Evolutionary conservation across 2,113 vertebrate species (phyloP), one percentile per base, ranked within the genome.

Genomic region (Bostrychus sinensis): DNA sequence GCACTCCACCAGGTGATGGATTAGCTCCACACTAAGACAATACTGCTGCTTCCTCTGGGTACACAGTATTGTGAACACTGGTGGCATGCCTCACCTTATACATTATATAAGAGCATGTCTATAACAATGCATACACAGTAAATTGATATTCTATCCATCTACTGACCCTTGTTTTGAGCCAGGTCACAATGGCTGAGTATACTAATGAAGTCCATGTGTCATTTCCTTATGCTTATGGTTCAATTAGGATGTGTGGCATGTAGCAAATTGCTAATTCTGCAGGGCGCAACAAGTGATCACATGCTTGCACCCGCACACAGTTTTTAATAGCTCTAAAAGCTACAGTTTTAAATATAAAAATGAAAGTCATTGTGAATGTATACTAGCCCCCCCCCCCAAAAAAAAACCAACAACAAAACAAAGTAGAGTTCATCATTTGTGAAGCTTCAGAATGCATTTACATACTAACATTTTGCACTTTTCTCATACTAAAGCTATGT

Each of bases 1-100:
- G 72, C 72, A 72, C 65, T 75, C 19, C 30, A 70, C 57, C 39
- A 62, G 72, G 61, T 81, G 82, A 85, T 86, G 84, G 75, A 90
- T 86, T 83, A 84, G 65, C 65, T 28, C 39, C 28, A 25, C 23
- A 62, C 57, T 71, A 79, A 78, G 66, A 82, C 72, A 83, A 72
- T 17, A 54, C 55, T 55, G 45, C 56, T 23, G 19, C 43, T 83
- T 67, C 70, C 71, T 6, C 10, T 50, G 30, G 64, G 22, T 42
- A 51, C 53, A 12, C 25, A 43, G 51, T 43, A 58, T 69, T 72
- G 50, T 32, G 28, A 25, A 57, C 39, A 48, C 19, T 39, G 32
- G 43, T 67, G 57, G 46, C 43, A 34, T 72, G 28, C 54, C 37
- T 73, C 62, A 68, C 28, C 25, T 63, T 46, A 42, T 8, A 53